Conservation (phyloP, 2,797 vertebrate genomes). For the Lerista edwardsae region DNA sequence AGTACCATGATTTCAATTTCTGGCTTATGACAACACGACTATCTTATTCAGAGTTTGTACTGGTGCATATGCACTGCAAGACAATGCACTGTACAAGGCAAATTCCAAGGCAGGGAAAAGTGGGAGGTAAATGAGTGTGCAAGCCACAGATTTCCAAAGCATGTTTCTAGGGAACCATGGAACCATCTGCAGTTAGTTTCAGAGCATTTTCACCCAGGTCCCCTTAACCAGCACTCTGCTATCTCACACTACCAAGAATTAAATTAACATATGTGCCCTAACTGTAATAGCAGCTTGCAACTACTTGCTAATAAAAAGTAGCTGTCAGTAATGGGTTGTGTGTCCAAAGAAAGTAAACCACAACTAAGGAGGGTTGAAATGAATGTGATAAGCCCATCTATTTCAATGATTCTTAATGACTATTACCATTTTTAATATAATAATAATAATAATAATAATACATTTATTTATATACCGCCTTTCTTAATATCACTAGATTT, state of each 20-base stretch:
- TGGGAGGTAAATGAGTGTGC: rapidly evolving
- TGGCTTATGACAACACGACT: not conserved
- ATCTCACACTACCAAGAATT: not conserved
- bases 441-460: too few species aligned
- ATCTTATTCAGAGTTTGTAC: not conserved
- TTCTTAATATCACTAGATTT: too few species aligned
- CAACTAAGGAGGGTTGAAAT: too few species aligned
- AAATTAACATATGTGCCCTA: not conserved
- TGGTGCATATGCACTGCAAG: not conserved
- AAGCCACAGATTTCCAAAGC: not conserved
- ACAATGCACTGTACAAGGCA: too few species aligned
- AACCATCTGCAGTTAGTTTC: not conserved
- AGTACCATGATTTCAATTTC: not conserved
- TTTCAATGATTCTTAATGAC: too few species aligned
- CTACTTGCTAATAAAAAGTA: not conserved
- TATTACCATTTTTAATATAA: too few species aligned
- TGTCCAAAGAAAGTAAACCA: too few species aligned
- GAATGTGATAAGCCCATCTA: too few species aligned
- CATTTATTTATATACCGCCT: too few species aligned
- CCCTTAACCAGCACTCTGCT: not conserved
- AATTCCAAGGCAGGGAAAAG: not conserved
- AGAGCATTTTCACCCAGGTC: not conserved
- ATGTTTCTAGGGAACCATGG: not conserved
- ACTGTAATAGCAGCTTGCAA: not conserved
- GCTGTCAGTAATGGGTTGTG: too few species aligned